These are phyloP conservation scores for Chrysina gloriosa DNA, from an alignment of 2,888 invertebrate genomes.

Conservation along the genomic window DNA sequence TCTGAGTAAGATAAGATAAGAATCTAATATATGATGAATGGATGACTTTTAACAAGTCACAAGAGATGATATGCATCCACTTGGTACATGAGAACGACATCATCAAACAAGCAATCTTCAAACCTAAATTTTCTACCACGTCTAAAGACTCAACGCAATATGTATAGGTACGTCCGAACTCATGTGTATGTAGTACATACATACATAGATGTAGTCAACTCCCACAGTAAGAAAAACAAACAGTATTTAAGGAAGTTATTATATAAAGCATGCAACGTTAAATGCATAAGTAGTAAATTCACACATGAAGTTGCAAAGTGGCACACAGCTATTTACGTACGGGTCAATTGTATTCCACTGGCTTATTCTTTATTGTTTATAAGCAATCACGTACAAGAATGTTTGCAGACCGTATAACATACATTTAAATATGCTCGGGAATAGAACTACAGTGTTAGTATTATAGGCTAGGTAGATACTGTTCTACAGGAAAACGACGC, in stretches of 20 bases:
- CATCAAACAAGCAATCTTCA: too few relatives aligned
- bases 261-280: conserved; percentile 24
- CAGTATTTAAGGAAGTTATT: conserved; percentile 38
- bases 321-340: conserved; percentile 42
- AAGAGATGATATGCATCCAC: too few relatives aligned
- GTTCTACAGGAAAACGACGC: conserved; percentile 31
- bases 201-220: background rate
- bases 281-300: conserved; percentile 32
- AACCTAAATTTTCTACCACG: too few relatives aligned
- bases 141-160: too few relatives aligned
- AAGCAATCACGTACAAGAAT: conserved; percentile 43
- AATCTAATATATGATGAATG: too few relatives aligned
- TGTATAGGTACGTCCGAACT: too few relatives aligned
- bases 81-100: too few relatives aligned
- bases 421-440: conserved; percentile 43
- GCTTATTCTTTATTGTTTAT: conserved; percentile 42
- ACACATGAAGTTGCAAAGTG: conserved; percentile 38
- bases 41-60: too few relatives aligned
- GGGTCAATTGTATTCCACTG: conserved; percentile 42
- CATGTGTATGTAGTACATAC: background rate
- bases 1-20: too few relatives aligned
- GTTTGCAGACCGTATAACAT: conserved; percentile 44
- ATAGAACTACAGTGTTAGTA: conserved; percentile 43
- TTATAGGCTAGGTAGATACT: conserved; percentile 34
- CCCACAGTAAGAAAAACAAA: conserved; percentile 31